These are phyloP conservation scores for Gymnorhina tibicen DNA, from an alignment of 2,113 vertebrate species.

Conservation along the genomic window DNA sequence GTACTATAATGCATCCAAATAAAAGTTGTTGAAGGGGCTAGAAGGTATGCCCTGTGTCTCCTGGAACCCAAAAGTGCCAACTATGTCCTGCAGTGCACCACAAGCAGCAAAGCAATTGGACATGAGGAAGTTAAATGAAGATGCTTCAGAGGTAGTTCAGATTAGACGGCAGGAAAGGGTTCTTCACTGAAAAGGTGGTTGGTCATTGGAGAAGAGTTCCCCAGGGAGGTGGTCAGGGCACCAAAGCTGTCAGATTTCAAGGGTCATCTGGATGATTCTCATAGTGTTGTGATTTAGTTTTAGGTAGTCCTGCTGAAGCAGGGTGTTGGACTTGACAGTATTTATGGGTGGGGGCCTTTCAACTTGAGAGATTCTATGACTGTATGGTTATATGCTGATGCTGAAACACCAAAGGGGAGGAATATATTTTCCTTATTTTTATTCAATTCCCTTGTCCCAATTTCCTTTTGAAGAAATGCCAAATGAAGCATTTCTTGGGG, in stretches of 20 bases:
- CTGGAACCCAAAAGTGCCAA: neutral
- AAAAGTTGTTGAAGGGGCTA: neutral
- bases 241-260: neutral
- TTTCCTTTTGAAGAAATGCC: neutral
- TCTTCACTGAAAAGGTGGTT: neutral
- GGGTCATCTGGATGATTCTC: neutral
- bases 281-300: neutral
- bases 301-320: neutral
- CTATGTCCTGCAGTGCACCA: neutral
- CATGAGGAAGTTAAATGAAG: neutral
- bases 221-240: neutral
- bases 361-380: neutral
- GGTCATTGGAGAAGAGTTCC: rapidly evolving
- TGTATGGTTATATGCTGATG: neutral
- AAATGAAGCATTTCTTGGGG: neutral
- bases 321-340: neutral
- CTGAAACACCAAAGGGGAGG: neutral
- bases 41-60: neutral
- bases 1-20: neutral
- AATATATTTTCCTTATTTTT: neutral
- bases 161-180: neutral
- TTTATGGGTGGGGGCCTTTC: neutral
- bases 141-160: neutral
- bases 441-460: neutral
- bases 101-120: neutral